These are phyloP conservation scores for Acrocyrtus sp. DNA, from an alignment of 2,888 invertebrate species.

Conservation along the genomic window DNA sequence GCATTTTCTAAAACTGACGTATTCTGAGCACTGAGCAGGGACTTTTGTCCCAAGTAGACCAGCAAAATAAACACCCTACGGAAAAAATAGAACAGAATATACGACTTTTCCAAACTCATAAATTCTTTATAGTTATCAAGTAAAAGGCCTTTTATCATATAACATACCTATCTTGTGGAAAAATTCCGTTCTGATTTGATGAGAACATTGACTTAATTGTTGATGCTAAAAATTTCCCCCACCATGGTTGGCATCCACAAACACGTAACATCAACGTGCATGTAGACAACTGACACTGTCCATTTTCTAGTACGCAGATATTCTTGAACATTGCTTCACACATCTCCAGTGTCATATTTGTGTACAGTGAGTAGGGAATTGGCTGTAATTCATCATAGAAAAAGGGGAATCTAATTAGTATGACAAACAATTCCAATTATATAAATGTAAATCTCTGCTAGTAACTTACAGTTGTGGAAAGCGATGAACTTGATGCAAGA, in stretches of 20 bases:
- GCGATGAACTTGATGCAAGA: constrained; percentile 49
- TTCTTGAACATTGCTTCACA: constrained; percentile 78
- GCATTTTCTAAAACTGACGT: constrained; percentile 65
- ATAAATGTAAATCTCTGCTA: not conserved
- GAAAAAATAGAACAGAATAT: constrained; percentile 18
- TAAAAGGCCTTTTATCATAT: too few species aligned
- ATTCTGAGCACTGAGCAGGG: constrained; percentile 73
- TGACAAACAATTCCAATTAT: not conserved
- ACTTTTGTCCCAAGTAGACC: constrained; percentile 87
- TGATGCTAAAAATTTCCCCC: constrained; percentile 90
- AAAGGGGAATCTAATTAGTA: not conserved
- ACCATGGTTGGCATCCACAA: constrained; percentile 82
- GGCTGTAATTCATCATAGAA: constrained; percentile 57
- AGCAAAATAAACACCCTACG: constrained; percentile 84
- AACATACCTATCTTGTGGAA: constrained; percentile 90
- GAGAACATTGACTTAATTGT: constrained; percentile 83
- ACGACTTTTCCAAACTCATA: too few species aligned
- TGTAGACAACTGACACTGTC: constrained; percentile 81
- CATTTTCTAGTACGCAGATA: constrained; percentile 81
- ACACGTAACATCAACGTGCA: constrained; percentile 82
- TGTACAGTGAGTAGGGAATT: constrained; percentile 65
- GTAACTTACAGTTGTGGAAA: constrained; percentile 29
- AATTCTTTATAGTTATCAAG: too few species aligned
- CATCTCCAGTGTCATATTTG: constrained; percentile 67
- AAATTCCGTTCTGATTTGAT: constrained; percentile 79